Evolutionary conservation across 2,797 vertebrate species (phyloP).

Genomic region (Lacerta agilis): DNA sequence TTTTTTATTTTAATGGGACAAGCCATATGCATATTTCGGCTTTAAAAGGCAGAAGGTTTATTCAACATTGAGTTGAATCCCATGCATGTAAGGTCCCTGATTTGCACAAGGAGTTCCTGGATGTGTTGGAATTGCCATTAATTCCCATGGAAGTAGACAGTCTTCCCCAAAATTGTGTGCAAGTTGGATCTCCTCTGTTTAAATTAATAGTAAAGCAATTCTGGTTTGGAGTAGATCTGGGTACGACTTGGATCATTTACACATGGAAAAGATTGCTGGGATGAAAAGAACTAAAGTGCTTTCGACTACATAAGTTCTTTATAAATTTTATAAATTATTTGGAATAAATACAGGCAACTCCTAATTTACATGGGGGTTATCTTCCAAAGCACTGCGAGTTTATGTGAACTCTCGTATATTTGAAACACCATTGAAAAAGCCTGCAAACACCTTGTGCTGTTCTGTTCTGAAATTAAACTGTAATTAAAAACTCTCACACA

Average conservation of each 20-base stretch:
- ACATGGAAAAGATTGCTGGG: not conserved
- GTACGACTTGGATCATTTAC: not conserved
- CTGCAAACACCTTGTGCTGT: not conserved
- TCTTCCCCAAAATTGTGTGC: not conserved
- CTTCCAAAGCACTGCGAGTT: no score
- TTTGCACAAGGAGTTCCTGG: not conserved
- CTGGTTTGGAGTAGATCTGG: not conserved
- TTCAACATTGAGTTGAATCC: not conserved
- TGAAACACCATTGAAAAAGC: no score
- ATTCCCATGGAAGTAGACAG: not conserved
- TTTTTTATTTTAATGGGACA: not conserved
- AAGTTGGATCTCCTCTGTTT: not conserved
- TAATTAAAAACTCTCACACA: not conserved
- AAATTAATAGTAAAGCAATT: not conserved
- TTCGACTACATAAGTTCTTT: not conserved
- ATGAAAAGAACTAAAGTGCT: not conserved
- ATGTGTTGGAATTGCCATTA: not conserved
- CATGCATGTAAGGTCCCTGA: not conserved
- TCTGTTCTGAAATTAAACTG: not conserved
- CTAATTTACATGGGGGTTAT: no score
- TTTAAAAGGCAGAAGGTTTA: not conserved
- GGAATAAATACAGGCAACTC: no score
- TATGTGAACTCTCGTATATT: no score
- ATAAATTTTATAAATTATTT: no score
- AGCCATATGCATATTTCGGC: not conserved